Percentiles rank a stretch among this genome's conserved stretches.
These are phyloP conservation scores for Acanthopleura granulata DNA, from an alignment of 2,888 invertebrate genomes.

Conservation along the genomic window DNA sequence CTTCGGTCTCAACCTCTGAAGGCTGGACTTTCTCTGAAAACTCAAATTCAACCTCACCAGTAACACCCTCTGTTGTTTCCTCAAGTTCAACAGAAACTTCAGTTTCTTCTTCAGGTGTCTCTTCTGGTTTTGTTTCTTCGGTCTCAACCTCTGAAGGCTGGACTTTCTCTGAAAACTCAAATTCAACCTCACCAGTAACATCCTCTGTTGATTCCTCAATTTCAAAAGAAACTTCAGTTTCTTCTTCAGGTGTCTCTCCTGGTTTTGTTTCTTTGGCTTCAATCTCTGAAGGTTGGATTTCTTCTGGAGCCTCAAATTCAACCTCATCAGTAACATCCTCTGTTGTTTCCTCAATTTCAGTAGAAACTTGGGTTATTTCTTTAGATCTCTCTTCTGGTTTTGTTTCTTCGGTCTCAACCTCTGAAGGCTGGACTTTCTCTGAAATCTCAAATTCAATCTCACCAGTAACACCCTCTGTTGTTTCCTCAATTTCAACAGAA, in stretches of 20 bases:
- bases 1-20: constrained; percentile 6
- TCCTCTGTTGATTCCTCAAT: too few relatives aligned
- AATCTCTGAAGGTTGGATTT: constrained; percentile 19
- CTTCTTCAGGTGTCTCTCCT: neutral
- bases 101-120: neutral
- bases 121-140: constrained; percentile 6
- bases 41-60: constrained; percentile 14
- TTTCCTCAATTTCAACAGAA: constrained; percentile 19
- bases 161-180: constrained; percentile 20
- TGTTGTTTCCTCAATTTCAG: constrained; percentile 11
- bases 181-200: neutral
- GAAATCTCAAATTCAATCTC: constrained; percentile 23
- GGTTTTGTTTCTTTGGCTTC: neutral
- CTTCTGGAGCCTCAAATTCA: constrained; percentile 15
- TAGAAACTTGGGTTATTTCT: neutral
- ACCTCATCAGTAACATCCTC: neutral
- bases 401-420: neutral
- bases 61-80: neutral
- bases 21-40: constrained; percentile 19
- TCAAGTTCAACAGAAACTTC: neutral
- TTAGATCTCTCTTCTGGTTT: neutral
- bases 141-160: constrained; percentile 12
- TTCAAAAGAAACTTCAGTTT: too few relatives aligned
- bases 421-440: neutral
- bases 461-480: constrained; percentile 20